Evolutionary conservation across 2,888 invertebrate genomes (phyloP), one percentile per base, ranked within the genome.

Genomic region (Parapristionchus giblindavisi): DNA sequence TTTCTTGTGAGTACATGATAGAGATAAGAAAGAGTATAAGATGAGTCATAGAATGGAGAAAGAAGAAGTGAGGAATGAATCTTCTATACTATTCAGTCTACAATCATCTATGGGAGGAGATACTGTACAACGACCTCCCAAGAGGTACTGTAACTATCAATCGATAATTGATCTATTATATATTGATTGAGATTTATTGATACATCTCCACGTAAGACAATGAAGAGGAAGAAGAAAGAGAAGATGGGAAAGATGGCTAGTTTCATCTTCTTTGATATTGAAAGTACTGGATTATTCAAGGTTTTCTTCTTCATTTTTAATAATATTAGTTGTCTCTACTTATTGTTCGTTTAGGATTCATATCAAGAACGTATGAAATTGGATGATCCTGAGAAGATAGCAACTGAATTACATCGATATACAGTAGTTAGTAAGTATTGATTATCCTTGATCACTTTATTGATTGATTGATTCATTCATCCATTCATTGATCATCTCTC

Each of bases 241-340:
- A 73, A 73, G 51, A 24, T 24, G 61, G 48, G 60, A 1, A 73
- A 73, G 52, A 73, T 73, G 61, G 61, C 60, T 0, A 60, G 60
- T 29, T 80, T 79, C 68, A 75, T 85, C 5, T 85, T 85, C 78
- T 78, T 83, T 54, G 85, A 85, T 75, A 73, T 85, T 43, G 85
- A 85, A 75, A 83, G 82, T 58, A 83, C 82, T 3, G 84, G 81
- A 17, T 58, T 84, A 21, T 77, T 83, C 54, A 75, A 52, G 40
- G 43, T 14, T 43, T 43, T 43, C 43, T 43, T 43, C n/a, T n/a
- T n/a, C n/a, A n/a, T 43, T 43, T 43, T 43, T 43, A 43, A 8
- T 43, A 48, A 48, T 11, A 48, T 48, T 11, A 48, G n/a, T n/a
- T n/a, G n/a, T n/a, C n/a, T n/a, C n/a, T n/a, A n/a, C 17, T 17